Conservation (phyloP, 2,797 vertebrate genomes). For the Sitta carolinensis region DNA sequence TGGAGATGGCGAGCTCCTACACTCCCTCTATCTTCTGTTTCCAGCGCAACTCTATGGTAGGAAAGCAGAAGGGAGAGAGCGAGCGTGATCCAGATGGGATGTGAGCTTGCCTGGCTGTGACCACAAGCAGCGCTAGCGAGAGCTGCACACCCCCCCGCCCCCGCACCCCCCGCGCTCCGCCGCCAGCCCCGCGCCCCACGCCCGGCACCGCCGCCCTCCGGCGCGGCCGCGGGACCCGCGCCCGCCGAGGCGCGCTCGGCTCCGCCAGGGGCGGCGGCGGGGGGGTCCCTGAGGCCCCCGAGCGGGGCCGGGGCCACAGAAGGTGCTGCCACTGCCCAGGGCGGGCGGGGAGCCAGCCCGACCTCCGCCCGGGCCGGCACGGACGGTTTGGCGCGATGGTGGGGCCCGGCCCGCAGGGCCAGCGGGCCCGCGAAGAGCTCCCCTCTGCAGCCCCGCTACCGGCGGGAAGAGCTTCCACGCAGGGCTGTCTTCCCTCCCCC, state of each 20-base stretch:
- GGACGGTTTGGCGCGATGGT: neutral
- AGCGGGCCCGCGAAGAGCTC: neutral
- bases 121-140: slow-evolving; percentile 95
- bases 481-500: neutral
- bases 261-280: neutral
- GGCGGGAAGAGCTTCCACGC: neutral
- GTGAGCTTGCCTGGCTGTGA: slow-evolving; percentile 87
- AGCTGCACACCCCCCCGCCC: slow-evolving; percentile 51
- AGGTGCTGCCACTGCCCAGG: neutral
- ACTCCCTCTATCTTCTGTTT: slow-evolving; percentile 89
- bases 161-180: slow-evolving; percentile 55
- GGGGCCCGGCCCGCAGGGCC: neutral
- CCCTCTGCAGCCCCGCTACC: neutral
- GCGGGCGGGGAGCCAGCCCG: neutral
- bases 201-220: neutral
- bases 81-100: slow-evolving; percentile 80
- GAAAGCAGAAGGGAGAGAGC: slow-evolving; percentile 61
- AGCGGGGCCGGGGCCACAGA: neutral
- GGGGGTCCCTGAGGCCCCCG: neutral
- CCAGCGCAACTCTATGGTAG: slow-evolving; percentile 86
- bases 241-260: neutral
- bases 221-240: neutral
- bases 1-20: slow-evolving; percentile 85
- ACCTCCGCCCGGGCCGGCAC: neutral
- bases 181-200: slow-evolving; percentile 33